Base-by-base conservation (phyloP, 2,888 invertebrate genomes). In the Thecophora atra region DNA sequence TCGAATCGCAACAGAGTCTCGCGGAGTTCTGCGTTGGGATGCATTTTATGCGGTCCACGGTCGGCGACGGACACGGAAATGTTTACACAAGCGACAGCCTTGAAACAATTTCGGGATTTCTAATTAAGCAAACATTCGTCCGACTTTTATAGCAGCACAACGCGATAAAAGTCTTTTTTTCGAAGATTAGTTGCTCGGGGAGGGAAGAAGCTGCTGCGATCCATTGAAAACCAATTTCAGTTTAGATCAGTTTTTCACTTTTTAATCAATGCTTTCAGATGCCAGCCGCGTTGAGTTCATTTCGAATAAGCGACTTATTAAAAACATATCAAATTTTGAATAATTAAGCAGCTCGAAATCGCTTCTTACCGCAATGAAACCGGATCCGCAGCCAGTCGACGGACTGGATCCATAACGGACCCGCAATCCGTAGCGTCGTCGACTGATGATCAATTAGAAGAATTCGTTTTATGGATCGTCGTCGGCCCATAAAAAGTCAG, bases 361-460 rank as follows among this genome's bases (percentile, higher is more conserved):
- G 26, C 24, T 47, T 58, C 54, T 21, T 6, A 37, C 54, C 19
- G 54, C 54, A 19, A 26, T 11, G 15, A 7, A 58, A 56, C 56
- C 54, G 67, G 67, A 37, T 42, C 30, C 8, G 21, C n/a, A 42
- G 15, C 28, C 44, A 21, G 47, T 26, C 60, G 26, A 37, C 13
- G 30, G 30, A 42, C 19, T 63, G 19, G 64, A 13, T 21, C 44
- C 5, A 1, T 17, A 24, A 44, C n/a, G 64, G 21, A 21, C 8
- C 44, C 62, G 21, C 15, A 37, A 63, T 42, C 8, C 19, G 19
- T 3, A n/a, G 21, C 21, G 51, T 70, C 28, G 63, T 44, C 56
- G 70, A 28, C 30, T 44, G 67, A 69, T 74, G 74, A 77, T 75
- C 75, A 75, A 77, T 74, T 75, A 73, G 72, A 76, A 74, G 69